Conservation (phyloP, 2,797 vertebrate genomes). For the Lepidocolaptes lacrymiger region DNA sequence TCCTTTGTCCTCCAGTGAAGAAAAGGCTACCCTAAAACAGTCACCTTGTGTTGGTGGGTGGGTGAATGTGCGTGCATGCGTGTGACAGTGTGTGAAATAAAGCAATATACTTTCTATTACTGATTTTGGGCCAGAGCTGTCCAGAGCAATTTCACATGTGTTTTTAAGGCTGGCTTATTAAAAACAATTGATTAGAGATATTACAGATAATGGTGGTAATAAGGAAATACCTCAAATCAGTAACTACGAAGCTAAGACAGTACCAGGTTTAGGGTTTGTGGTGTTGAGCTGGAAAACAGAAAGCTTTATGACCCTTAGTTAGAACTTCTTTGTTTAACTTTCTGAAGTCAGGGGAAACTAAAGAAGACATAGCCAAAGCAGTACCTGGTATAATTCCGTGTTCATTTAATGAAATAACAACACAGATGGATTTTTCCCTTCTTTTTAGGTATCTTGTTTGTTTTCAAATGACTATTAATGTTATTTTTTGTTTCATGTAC, state of each 20-base stretch:
- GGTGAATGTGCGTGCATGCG: rapidly evolving
- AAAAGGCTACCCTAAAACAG: neutral
- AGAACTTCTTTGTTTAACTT: conserved; percentile 62
- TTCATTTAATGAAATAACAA: neutral
- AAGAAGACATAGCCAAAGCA: neutral
- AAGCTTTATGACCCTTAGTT: conserved; percentile 40
- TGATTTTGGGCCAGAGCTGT: conserved; percentile 70
- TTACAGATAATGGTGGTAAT: conserved; percentile 26
- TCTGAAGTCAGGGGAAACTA: neutral
- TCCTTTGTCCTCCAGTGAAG: neutral
- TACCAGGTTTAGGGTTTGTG: conserved; percentile 59
- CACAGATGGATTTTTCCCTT: neutral
- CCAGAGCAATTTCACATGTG: conserved; percentile 13
- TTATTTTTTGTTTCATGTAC: neutral
- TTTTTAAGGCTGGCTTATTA: conserved; percentile 73
- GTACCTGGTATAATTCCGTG: neutral
- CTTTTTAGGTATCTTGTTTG: neutral
- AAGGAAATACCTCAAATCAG: conserved; percentile 6
- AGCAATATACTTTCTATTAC: conserved; percentile 64
- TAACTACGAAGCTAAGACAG: conserved; percentile 57
- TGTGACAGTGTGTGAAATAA: conserved; percentile 61
- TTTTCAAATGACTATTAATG: neutral
- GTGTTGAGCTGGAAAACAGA: conserved; percentile 71
- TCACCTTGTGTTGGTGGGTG: neutral
- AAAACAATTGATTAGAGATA: conserved; percentile 77